A percentile compares a stretch with the other conserved stretches of the same genome.
phyloP scores from a whole-genome alignment of 2,797 vertebrate species.

The Scyliorhinus canicula region DNA sequence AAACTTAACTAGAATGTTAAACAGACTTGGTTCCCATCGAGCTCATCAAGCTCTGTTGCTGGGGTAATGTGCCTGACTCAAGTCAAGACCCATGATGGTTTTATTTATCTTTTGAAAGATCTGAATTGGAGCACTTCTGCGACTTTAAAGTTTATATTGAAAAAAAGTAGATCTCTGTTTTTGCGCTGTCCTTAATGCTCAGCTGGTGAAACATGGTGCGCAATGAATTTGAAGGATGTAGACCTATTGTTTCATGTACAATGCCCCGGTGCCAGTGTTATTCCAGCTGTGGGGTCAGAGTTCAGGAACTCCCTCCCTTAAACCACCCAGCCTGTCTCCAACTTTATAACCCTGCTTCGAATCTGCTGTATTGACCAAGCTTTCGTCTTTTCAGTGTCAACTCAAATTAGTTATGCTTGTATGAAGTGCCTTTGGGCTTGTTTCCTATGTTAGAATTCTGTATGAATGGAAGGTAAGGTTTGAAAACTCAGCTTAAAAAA shows the following conservation, averaged over 20 bases:
- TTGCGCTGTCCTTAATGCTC: not conserved
- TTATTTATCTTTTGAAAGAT: not conserved
- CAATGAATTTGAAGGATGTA: not conserved
- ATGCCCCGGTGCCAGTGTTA: too few species aligned
- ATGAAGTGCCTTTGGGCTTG: not conserved
- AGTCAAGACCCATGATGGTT: not conserved
- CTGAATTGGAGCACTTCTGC: not conserved
- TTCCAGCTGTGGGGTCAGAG: not conserved
- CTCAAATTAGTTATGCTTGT: not conserved
- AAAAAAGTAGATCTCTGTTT: not conserved
- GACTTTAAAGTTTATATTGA: not conserved
- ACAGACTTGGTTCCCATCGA: not conserved
- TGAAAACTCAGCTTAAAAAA: not conserved
- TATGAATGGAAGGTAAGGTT: not conserved
- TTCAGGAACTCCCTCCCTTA: not conserved
- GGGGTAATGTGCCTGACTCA: not conserved
- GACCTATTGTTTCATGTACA: not conserved
- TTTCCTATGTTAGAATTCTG: not conserved
- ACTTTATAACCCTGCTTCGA: not conserved
- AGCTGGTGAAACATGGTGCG: not conserved
- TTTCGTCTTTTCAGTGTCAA: not conserved
- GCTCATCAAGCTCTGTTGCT: not conserved
- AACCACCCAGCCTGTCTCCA: not conserved
- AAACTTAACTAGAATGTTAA: slow-evolving; percentile 1
- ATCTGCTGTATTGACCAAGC: not conserved